Conservation (phyloP, 1,140 invertebrate species). For the Yoshiicerus persimilis region DNA sequence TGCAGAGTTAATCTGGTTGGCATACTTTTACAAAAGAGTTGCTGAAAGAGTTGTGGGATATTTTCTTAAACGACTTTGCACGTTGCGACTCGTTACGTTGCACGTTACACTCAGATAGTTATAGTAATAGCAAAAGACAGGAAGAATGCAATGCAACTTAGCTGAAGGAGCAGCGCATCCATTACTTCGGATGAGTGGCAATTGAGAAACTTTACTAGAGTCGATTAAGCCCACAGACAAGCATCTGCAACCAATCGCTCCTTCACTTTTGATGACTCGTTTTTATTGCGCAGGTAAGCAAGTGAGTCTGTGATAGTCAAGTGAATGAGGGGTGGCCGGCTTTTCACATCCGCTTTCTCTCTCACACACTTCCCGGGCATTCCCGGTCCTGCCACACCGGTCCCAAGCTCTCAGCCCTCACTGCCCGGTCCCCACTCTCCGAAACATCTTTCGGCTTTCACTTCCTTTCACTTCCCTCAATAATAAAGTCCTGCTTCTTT, state of each 20-base stretch:
- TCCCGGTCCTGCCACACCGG: neutral
- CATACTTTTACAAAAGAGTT: neutral
- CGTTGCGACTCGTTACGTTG: neutral
- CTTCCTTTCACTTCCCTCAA: neutral
- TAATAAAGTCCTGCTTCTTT: neutral
- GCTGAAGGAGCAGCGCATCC: constrained; percentile 3
- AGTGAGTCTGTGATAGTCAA: neutral
- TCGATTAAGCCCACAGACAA: constrained; percentile 39
- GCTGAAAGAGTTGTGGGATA: neutral
- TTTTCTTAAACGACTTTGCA: neutral
- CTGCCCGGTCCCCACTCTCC: neutral
- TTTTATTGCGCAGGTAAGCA: constrained; percentile 22
- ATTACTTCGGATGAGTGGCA: constrained; percentile 40
- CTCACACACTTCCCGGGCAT: neutral
- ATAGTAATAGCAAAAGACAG: neutral
- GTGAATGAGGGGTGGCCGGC: neutral
- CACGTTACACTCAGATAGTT: neutral
- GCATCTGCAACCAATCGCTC: constrained; percentile 40
- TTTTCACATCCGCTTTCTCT: neutral
- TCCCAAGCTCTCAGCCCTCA: neutral
- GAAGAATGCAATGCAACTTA: neutral
- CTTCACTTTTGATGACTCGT: constrained; percentile 27
- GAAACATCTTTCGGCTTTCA: neutral
- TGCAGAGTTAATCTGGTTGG: neutral
- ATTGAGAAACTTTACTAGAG: constrained; percentile 43